These are phyloP conservation scores for Drosophila rhopaloa DNA, from an alignment of 1,140 invertebrate genomes.

Conservation along the genomic window DNA sequence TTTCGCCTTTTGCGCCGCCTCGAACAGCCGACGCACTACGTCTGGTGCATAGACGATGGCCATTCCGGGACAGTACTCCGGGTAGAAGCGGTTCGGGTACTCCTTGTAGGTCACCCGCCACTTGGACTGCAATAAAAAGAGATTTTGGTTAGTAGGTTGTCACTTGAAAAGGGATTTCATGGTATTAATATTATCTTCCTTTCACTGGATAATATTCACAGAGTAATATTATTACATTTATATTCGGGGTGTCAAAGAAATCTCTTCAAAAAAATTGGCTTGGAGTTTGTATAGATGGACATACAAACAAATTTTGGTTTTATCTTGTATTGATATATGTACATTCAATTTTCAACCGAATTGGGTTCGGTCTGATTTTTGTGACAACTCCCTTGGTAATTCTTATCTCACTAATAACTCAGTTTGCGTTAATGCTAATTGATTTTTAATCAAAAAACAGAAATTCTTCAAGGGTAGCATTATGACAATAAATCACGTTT, in stretches of 20 bases:
- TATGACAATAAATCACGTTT: no score
- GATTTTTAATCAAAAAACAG: background rate
- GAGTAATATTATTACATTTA: no score
- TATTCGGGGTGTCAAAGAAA: no score
- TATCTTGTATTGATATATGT: no score
- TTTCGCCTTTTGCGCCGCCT: constrained; percentile 86
- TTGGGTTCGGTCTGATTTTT: no score
- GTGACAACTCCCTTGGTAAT: background rate
- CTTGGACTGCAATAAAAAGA: constrained; percentile 86
- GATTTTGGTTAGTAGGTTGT: background rate
- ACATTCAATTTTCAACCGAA: no score
- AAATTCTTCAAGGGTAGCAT: no score
- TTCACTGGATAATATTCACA: no score
- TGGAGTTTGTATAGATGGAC: no score
- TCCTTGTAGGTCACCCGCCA: constrained; percentile 91
- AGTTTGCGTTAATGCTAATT: background rate
- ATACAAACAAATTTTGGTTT: no score
- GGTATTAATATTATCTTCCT: no score
- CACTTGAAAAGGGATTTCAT: background rate
- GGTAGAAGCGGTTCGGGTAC: constrained; percentile 88
- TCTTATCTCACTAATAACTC: background rate
- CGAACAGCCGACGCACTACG: constrained; percentile 88
- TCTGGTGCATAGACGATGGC: constrained; percentile 90
- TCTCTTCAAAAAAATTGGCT: no score
- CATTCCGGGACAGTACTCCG: constrained; percentile 91